Base-by-base conservation (phyloP, 2,797 vertebrate genomes). In the Bovichtus diacanthus region DNA sequence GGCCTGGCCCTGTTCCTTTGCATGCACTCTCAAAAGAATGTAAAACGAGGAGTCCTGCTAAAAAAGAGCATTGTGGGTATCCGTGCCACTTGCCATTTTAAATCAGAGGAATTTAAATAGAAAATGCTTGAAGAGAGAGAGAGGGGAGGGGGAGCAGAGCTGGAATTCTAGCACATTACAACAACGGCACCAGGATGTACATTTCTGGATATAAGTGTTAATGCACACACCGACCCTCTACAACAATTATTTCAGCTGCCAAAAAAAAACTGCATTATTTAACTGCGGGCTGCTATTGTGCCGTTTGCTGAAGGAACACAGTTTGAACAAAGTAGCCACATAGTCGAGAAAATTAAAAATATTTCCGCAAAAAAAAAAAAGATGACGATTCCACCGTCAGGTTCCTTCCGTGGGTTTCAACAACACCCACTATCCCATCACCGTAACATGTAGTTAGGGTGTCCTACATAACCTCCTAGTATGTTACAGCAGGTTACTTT, bases 71-170 rank as follows among this genome's bases (percentile, higher is more conserved):
- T 94, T 94, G 92, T 94, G 86, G 86, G 85, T 87, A 90, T 93
- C 90, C 71, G 81, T 88, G 87, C 91, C 93, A 92, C 92, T 95
- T 94, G 93, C 91, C 92, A 85, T 90, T 93, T 87, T 88, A 86
- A 94, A 91, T 93, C 90, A 88, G 80, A 81, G 88, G 88, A 92
- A 93, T 95, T 94, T 91, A 88, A 93, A 91, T 89, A 78, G 85
- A 82, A 92, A 90, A 85, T 53, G 84, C 76, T 85, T 11, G 64
- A 72, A 75, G 72, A 76, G 60, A 47, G 60, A 47, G 9, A 43
- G 39, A 12, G 49, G 31, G 16, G 62, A 16, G 39, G 66, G 62
- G 83, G 81, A 76, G 86, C 74, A 61, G 62, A 71, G 74, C 75
- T 64, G 76, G 60, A 68, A 79, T 77, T 78, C 66, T 76, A 51